Evolutionary conservation across 2,888 invertebrate genomes (phyloP), one percentile per base, ranked within the genome.

Genomic region (Pseudoips prasinana): DNA sequence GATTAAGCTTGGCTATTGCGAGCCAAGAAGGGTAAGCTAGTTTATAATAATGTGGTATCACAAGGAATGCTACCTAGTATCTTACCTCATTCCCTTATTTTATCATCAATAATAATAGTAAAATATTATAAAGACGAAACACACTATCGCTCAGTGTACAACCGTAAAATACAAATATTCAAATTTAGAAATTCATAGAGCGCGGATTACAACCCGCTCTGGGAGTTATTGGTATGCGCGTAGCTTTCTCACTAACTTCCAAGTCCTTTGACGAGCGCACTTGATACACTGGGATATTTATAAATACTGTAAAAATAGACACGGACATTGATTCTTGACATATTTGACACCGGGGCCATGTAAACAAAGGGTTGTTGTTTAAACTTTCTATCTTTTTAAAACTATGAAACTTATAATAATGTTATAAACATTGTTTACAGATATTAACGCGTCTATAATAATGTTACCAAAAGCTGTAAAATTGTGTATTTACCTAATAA

Each of bases 181-280:
- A 41, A 52, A 65, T 68, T 66, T 66, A 64, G 58, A 57, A 59
- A 68, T 70, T 64, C 62, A 65, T 54, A 54, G 47, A 48, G 59
- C 51, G 40, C 30, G 55, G 58, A 67, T 72, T 65, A 65, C 49
- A 55, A 57, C 53, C 50, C 49, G 41, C 48, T 43, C 47, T 40
- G 33, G 33, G 41, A 60, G 58, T 54, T 64, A 68, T 73, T 67
- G 64, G 66, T 64, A 64, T 68, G 58, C 58, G 49, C 47, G 35
- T 40, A 40, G 46, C 34, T 47, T 50, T 38, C 38, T 58, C 46
- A n/a, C 29, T 43, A 46, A 50, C 39, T 42, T 48, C 33, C 38
- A 41, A 39, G 32, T 55, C 60, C 58, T 56, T 60, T 56, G 54
- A 49, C 50, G 34, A 42, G 49, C 38, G 31, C 43, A 49, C 58